Evolutionary conservation across 37 sponge, comb jelly and placozoan species (phyloP).

Genomic region (Halichondria panicea): DNA sequence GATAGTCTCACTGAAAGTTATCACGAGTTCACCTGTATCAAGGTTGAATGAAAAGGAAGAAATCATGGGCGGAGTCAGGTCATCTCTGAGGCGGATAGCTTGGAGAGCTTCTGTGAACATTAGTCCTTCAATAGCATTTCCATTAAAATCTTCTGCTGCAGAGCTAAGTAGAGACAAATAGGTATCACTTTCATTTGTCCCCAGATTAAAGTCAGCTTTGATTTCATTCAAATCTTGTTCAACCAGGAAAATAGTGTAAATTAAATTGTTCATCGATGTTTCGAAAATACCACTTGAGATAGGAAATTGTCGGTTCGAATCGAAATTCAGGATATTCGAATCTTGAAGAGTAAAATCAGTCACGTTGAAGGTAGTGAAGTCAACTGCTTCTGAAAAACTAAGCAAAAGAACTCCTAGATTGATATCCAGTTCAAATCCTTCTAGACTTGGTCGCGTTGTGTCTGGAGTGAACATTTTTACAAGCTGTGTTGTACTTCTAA

Average conservation of each 20-base stretch:
- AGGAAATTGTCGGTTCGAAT: neutral
- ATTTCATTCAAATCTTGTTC: slow-evolving; percentile 57
- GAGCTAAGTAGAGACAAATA: slow-evolving; percentile 64
- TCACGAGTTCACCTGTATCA: slow-evolving; percentile 36
- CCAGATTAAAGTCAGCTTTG: slow-evolving; percentile 55
- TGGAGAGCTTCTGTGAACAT: slow-evolving; percentile 14
- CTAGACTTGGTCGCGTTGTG: slow-evolving; percentile 57
- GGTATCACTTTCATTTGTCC: slow-evolving; percentile 48
- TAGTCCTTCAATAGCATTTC: slow-evolving; percentile 38
- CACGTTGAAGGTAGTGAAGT: slow-evolving; percentile 63
- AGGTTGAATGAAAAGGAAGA: slow-evolving; percentile 57
- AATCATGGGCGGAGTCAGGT: slow-evolving; percentile 53
- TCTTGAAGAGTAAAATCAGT: slow-evolving; percentile 64
- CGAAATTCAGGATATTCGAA: slow-evolving; percentile 17
- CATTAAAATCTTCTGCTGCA: slow-evolving; percentile 67
- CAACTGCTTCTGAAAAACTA: slow-evolving; percentile 83
- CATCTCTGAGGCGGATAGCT: slow-evolving; percentile 33
- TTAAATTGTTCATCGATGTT: slow-evolving; percentile 22
- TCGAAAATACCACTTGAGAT: slow-evolving; percentile 48
- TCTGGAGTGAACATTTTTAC: slow-evolving; percentile 64
- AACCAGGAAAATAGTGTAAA: slow-evolving; percentile 40
- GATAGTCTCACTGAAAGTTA: slow-evolving; percentile 83
- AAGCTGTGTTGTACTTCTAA: slow-evolving; percentile 9
- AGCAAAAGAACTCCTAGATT: slow-evolving; percentile 64
- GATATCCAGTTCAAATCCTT: slow-evolving; percentile 55